Evolutionary conservation across 2,797 vertebrate genomes (phyloP).

Genomic region (Knipowitschia caucasica): DNA sequence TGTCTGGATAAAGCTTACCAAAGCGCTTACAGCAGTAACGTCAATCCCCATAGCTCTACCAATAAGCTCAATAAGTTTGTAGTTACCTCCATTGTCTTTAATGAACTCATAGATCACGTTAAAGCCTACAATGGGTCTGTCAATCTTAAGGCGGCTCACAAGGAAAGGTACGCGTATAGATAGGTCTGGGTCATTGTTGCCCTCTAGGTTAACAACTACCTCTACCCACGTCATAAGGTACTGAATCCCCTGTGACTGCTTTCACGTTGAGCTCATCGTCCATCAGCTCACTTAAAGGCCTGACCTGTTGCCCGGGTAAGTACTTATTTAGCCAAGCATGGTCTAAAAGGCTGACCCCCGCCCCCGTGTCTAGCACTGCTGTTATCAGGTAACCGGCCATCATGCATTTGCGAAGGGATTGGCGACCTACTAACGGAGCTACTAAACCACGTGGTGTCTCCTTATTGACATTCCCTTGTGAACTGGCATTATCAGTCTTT

Average conservation of each 20-base stretch:
- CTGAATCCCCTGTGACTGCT: not conserved
- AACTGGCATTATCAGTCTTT: not conserved
- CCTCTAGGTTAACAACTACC: not conserved
- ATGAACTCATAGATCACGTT: not conserved
- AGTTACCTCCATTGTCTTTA: not conserved
- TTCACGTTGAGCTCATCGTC: not conserved
- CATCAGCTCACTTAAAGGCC: not conserved
- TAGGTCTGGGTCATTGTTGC: not conserved
- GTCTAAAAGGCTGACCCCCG: not conserved
- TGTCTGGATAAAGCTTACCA: not conserved
- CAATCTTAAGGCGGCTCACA: not conserved
- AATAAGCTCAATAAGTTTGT: not conserved
- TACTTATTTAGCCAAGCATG: not conserved
- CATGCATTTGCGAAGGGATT: not conserved
- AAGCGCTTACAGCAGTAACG: not conserved
- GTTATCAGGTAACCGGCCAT: not conserved
- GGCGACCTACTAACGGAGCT: not conserved
- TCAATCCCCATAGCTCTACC: not conserved
- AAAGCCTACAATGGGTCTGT: not conserved
- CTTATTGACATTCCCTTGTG: not conserved
- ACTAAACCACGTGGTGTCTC: not conserved
- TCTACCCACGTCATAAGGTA: slow-evolving; percentile 1
- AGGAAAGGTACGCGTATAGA: not conserved
- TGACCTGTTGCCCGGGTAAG: no score
- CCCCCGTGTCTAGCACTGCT: not conserved